These are phyloP conservation scores for Glaucopsyche alexis DNA, from an alignment of 2,888 invertebrate genomes.

Conservation along the genomic window DNA sequence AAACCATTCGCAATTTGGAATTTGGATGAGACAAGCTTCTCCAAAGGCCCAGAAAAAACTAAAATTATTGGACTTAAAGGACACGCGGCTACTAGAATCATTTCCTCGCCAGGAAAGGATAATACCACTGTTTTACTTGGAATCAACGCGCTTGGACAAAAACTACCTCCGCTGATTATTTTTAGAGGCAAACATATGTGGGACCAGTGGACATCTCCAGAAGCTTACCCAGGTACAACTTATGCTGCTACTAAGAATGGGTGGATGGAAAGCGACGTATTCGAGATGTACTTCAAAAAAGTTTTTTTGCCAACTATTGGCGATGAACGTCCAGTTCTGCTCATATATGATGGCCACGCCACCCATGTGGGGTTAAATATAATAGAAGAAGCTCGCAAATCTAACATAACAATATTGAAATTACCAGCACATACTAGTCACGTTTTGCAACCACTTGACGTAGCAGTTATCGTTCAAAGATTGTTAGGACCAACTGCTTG, in stretches of 20 bases:
- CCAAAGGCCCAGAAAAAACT: conserved; percentile 40
- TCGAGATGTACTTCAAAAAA: conserved; percentile 37
- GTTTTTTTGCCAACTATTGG: conserved; percentile 38
- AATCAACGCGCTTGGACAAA: conserved; percentile 42
- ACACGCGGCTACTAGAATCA: conserved; percentile 38
- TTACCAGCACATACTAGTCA: conserved; percentile 42
- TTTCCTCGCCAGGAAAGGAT: conserved; percentile 41
- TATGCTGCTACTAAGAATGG: conserved; percentile 32
- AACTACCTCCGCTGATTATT: conserved; percentile 44
- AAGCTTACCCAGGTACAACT: conserved; percentile 29
- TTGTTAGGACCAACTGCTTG: conserved; percentile 39
- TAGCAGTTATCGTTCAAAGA: conserved; percentile 42
- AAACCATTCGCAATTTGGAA: conserved; percentile 36
- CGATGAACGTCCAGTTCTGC: conserved; percentile 38
- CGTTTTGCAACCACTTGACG: conserved; percentile 41
- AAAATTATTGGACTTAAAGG: conserved; percentile 42
- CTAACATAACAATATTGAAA: conserved; percentile 36
- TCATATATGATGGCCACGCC: conserved; percentile 42
- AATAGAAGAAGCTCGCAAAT: conserved; percentile 23
- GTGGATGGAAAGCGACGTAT: conserved; percentile 34
- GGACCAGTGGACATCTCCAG: conserved; percentile 43
- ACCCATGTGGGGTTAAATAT: conserved; percentile 40
- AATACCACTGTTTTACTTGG: conserved; percentile 43
- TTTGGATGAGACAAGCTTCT: conserved; percentile 41
- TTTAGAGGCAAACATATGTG: conserved; percentile 44